Conservation (phyloP, 2,888 invertebrate species). For the Orchestes rusci region DNA sequence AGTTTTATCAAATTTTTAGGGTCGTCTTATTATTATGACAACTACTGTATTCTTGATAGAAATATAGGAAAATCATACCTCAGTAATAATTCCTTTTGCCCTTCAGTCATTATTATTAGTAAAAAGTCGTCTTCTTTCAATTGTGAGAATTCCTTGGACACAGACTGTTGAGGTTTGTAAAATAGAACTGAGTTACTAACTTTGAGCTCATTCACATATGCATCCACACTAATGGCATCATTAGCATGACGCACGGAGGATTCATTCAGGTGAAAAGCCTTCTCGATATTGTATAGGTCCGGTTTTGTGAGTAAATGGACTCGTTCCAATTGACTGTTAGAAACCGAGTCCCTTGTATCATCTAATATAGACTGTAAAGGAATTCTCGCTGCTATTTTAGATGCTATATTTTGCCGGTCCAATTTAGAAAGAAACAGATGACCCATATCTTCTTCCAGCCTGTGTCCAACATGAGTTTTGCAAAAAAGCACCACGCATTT, state of each 20-base stretch:
- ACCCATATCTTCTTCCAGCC: constrained; percentile 7
- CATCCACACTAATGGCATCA: constrained; percentile 14
- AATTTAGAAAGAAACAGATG: constrained; percentile 9
- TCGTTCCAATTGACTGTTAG: neutral
- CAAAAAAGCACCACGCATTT: constrained; percentile 10
- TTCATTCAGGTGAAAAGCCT: constrained; percentile 14
- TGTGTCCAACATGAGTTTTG: constrained; percentile 14
- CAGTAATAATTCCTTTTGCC: constrained; percentile 28
- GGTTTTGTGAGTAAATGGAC: constrained; percentile 9
- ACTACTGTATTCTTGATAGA: no score
- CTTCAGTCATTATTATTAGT: constrained; percentile 30
- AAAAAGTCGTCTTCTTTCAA: constrained; percentile 29
- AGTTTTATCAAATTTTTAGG: no score
- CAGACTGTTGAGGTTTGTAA: constrained; percentile 29
- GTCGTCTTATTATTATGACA: no score
- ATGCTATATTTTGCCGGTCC: constrained; percentile 4
- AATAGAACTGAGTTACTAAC: constrained; percentile 17
- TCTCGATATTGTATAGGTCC: constrained; percentile 23
- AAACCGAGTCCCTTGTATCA: neutral
- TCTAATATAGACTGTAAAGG: neutral
- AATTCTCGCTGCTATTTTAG: no score
- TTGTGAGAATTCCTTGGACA: constrained; percentile 16
- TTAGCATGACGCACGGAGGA: constrained; percentile 4
- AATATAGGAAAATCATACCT: no score
- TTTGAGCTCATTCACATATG: constrained; percentile 20